Evolutionary conservation across 2,113 vertebrate genomes (phyloP), one percentile per base, ranked within the genome.

Genomic region (Trichechus manatus): DNA sequence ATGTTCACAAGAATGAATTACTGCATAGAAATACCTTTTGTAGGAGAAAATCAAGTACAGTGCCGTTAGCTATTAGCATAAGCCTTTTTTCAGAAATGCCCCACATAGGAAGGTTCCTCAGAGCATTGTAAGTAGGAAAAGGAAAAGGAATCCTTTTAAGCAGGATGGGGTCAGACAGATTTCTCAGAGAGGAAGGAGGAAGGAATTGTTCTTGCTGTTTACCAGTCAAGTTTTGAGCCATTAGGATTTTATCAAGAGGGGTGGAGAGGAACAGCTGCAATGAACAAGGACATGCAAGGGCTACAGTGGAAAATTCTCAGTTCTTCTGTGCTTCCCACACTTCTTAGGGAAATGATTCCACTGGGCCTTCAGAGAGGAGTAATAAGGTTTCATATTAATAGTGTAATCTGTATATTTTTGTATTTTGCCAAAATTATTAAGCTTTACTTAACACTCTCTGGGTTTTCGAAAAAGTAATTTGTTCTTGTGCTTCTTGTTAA

Each of bases 401-500:
- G 77, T 64, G 4, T 5, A 78, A 85, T 82, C 6, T 83, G 15
- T 27, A 23, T 29, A 84, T 20, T 64, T 64, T 93, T 81, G 0
- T n/a, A 72, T 72, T 93, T 81, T 96, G 2, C 36, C n/a, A 77
- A 66, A 90, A 94, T 6, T 81, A 56, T 25, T 92, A 25, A 80
- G 5, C 27, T 88, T 88, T 17, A 53, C 9, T 70, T 91, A 96
- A 56, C 0, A 6, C 20, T 89, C 39, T 44, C 10, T 90, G 23
- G 6, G 59, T 80, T 70, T 86, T 53, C 72, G 50, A 83, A 53
- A 86, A 95, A 86, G 29, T 42, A 70, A 39, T 83, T 92, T 96
- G 8, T 61, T 92, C 77, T 83, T 95, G 9, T 56, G 29, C 9
- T 77, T 91, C 29, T 68, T 95, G 82, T 90, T 31, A 7, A 95